These are phyloP conservation scores for Cuniculus paca DNA, from an alignment of 2,797 vertebrate genomes.

Conservation along the genomic window DNA sequence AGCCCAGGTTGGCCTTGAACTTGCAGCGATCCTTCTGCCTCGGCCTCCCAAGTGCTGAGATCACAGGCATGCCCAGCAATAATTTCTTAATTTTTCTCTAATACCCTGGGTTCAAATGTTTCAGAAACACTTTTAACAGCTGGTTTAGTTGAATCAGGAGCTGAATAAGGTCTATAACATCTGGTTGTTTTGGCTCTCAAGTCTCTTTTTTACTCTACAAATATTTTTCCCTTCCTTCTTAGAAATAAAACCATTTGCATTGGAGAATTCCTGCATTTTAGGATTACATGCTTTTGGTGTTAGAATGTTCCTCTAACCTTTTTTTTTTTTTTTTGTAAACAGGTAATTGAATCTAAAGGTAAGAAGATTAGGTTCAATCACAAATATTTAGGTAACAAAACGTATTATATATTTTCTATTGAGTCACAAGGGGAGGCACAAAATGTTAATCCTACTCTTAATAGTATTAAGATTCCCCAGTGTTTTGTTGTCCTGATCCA, in stretches of 20 bases:
- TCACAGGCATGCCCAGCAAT: not conserved
- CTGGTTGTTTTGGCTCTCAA: constrained; percentile 2
- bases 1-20: not conserved
- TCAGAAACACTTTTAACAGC: constrained; percentile 1
- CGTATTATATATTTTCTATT: not conserved
- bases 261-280: not conserved
- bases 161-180: not conserved
- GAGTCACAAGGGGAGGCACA: not conserved
- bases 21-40: not conserved
- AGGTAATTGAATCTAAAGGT: not conserved
- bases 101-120: not conserved
- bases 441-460: not conserved
- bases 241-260: not conserved
- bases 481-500: not conserved
- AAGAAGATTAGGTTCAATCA: not conserved
- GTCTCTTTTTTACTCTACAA: not conserved
- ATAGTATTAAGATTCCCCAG: not conserved
- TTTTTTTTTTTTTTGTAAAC: not conserved
- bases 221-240: not conserved
- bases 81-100: not conserved
- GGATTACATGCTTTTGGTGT: not conserved
- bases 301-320: not conserved
- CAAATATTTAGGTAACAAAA: constrained; percentile 12
- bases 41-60: not conserved
- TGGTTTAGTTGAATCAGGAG: not conserved